These are phyloP conservation scores for Acrocyrtus sp. DNA, from an alignment of 2,888 invertebrate genomes.

Conservation along the genomic window DNA sequence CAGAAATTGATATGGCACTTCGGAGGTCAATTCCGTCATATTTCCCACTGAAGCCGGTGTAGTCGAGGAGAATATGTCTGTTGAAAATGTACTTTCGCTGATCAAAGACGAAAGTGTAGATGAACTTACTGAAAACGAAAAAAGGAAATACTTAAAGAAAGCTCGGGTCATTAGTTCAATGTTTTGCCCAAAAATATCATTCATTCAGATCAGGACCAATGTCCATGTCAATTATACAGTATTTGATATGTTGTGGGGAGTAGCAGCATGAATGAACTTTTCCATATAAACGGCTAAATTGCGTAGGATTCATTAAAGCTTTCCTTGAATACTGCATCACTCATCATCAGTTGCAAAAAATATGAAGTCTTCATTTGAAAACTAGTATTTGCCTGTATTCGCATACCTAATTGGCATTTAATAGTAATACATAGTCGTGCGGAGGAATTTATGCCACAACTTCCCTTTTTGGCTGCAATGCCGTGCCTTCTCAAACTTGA, in stretches of 20 bases:
- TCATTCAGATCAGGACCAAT: not conserved
- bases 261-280: not conserved
- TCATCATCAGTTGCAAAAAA: no score
- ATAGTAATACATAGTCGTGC: no score
- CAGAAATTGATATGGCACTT: not conserved
- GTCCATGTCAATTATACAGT: not conserved
- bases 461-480: no score
- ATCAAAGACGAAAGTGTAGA: conserved; percentile 16
- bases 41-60: not conserved
- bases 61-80: not conserved
- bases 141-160: no score
- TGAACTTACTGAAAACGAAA: conserved; percentile 17
- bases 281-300: not conserved
- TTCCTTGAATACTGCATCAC: no score
- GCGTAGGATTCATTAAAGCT: no score
- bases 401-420: no score
- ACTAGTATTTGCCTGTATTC: no score
- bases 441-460: no score
- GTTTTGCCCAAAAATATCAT: not conserved
- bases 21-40: not conserved
- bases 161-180: no score
- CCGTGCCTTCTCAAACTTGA: no score
- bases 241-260: not conserved
- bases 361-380: no score
- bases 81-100: conserved; percentile 12